These are phyloP conservation scores for Misgurnus anguillicaudatus DNA, from an alignment of 2,113 vertebrate genomes.

Conservation along the genomic window DNA sequence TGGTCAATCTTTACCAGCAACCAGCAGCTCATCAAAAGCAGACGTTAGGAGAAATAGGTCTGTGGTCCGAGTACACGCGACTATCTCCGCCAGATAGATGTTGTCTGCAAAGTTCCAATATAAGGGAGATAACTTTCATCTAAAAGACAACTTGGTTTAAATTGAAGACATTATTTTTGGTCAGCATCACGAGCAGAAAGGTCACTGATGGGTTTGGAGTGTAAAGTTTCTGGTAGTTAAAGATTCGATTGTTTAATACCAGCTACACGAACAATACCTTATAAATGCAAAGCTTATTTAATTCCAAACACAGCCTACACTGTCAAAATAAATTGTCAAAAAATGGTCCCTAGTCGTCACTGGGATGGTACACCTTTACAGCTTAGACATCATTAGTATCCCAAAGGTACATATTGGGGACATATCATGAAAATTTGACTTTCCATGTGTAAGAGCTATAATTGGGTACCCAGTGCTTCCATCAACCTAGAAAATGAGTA, in stretches of 20 bases:
- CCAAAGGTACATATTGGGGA: too few species aligned
- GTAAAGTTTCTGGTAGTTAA: neutral
- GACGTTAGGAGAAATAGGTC: constrained; percentile 68
- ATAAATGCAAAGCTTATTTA: too few species aligned
- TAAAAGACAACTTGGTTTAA: constrained; percentile 54
- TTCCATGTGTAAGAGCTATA: too few species aligned
- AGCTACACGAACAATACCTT: neutral
- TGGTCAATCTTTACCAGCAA: constrained; percentile 74
- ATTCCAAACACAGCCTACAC: too few species aligned
- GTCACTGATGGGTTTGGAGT: constrained; percentile 5
- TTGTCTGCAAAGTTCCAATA: constrained; percentile 64
- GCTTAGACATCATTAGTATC: too few species aligned
- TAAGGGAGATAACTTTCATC: constrained; percentile 70
- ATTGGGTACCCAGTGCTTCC: too few species aligned
- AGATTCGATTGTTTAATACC: neutral
- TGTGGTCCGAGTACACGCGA: constrained; percentile 62
- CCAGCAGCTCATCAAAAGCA: constrained; percentile 66
- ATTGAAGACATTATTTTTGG: constrained; percentile 47
- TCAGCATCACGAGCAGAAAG: neutral
- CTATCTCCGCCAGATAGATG: constrained; percentile 73
- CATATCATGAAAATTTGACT: too few species aligned
- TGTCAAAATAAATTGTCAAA: too few species aligned
- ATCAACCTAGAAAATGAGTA: too few species aligned
- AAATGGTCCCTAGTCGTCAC: too few species aligned
- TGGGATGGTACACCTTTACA: too few species aligned